Evolutionary conservation across 2,888 invertebrate species (phyloP), one percentile per base, ranked within the genome.

Genomic region (Heliconius cydno): DNA sequence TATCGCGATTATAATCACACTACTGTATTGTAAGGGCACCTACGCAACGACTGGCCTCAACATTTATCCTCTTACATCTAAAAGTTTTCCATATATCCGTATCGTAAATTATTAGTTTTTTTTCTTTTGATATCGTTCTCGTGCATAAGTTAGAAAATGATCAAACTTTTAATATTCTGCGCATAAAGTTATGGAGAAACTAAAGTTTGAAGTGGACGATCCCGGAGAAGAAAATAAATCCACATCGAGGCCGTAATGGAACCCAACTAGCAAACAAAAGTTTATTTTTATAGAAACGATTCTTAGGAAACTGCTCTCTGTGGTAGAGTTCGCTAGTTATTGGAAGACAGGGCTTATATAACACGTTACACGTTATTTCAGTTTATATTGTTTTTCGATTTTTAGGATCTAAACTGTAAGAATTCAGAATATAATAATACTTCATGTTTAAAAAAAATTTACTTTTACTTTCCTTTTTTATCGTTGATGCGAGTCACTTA

Each of bases 171-270:
- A 46, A 60, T 74, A 80, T 80, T 80, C 73, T 38, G 52, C 30
- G 74, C 65, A 65, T 46, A 79, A 72, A 70, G 28, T 77, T 68
- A 77, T 77, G 68, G 70, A 80, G 52, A 74, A 74, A 63, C 74
- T 30, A 46, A 80, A 80, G 80, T 77, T 77, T 77, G 77, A 75
- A 80, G 80, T 80, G 80, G 65, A 74, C 57, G 57, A 57, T 77
- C 65, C 63, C 71, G 30, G 25, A 13, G 30, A 12, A 68, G 79
- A 70, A 77, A 77, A 80, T 73, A 80, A 70, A 80, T 77, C 67
- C 22, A 74, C 68, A 80, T 71, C 71, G 76, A 76, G 72, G 46
- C 65, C 25, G 68, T 74, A 75, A 74, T 73, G 77, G 77, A 77
- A 70, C 70, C 68, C 63, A 68, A 68, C 46, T 34, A 73, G 68